Evolutionary conservation across 2,888 invertebrate genomes (phyloP), one percentile per base, ranked within the genome.

Genomic region (Dryomyza anilis): DNA sequence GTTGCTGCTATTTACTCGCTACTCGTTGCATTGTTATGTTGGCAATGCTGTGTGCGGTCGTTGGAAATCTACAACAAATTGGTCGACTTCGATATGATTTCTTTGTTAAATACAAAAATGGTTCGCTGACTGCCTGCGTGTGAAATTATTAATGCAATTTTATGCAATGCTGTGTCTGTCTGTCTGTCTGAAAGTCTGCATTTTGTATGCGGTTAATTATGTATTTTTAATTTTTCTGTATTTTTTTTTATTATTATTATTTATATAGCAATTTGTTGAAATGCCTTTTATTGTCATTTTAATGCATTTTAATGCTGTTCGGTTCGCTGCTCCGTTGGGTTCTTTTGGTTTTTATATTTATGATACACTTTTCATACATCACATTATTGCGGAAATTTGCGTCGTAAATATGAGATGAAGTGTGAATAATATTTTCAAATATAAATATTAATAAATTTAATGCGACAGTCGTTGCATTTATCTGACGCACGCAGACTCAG

Each of bases 401-500:
- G 19, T 16, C 5, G 19, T 43, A 43, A 43, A 43, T 43, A 43
- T 43, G 8, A 27, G n/a, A 25, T 25, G 23, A 25, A 25, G n/a
- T 23, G n/a, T 10, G 25, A 50, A 50, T 50, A 27, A 50, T 21
- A 39, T 14, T 14, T 39, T 39, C 12, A 50, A 25, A 43, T 27
- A 19, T 29, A 30, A 19, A 29, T 46, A 16, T 30, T 10, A 46
- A 12, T 12, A 45, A 46, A 45, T 25, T 46, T 45, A 25, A 46
- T 58, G 25, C 27, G 33, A 58, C 29, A 29, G 46, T 21, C 19
- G 29, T 46, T 8, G 30, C 10, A 39, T 52, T 52, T 61, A 61
- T 61, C 58, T 46, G 21, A 12, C 21, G 0, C 16, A 45, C 30
- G 58, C 58, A 58, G 58, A 14, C 2, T 27, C 30, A 46, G 16